Conservation (phyloP, 1,140 invertebrate genomes). For the Bicyclus anynana region DNA sequence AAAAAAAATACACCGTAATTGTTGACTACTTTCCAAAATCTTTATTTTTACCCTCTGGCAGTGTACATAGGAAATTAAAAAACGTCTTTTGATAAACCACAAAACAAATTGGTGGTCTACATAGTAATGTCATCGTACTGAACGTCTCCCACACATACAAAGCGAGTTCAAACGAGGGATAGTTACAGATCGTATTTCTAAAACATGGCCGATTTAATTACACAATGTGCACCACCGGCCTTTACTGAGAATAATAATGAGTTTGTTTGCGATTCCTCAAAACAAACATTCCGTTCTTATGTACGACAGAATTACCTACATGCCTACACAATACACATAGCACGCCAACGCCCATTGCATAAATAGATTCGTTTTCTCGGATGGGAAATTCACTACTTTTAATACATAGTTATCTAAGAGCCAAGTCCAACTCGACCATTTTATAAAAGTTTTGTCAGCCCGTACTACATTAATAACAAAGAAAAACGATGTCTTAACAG, state of each 20-base stretch:
- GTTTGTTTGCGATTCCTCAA: slow-evolving; percentile 66
- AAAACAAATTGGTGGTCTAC: no score
- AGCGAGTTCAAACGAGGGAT: background rate
- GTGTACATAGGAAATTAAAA: no score
- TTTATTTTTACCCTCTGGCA: no score
- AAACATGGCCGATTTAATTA: slow-evolving; percentile 32
- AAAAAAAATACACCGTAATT: no score
- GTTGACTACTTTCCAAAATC: no score
- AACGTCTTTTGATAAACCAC: no score
- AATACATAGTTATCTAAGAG: no score
- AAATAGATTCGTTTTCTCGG: slow-evolving; percentile 70
- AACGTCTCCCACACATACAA: background rate
- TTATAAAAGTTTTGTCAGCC: no score
- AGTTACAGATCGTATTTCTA: slow-evolving; percentile 8
- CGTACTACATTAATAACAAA: no score
- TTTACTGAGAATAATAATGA: slow-evolving; percentile 62
- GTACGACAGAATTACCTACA: slow-evolving; percentile 61
- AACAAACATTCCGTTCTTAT: slow-evolving; percentile 67
- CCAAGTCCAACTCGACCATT: no score
- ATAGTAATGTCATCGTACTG: background rate
- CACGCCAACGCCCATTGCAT: slow-evolving; percentile 57
- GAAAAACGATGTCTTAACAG: no score
- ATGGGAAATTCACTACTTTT: slow-evolving; percentile 64
- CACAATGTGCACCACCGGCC: slow-evolving; percentile 40
- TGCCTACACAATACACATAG: no score